phyloP scores from a whole-genome alignment of 2,113 vertebrate genomes.

The Sorex araneus region DNA sequence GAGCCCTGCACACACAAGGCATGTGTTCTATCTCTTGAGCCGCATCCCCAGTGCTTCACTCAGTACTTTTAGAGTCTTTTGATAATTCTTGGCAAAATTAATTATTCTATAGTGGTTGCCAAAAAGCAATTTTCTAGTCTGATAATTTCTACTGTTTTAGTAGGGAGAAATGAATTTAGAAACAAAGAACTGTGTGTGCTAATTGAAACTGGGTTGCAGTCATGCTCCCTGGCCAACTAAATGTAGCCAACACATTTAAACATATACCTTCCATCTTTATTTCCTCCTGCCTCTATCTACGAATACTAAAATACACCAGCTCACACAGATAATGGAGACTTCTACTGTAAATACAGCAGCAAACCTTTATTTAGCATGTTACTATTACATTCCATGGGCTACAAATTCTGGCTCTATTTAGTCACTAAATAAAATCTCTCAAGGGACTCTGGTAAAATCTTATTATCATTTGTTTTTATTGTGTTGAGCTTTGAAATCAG shows the following conservation, averaged over 20 bases:
- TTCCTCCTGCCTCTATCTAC: background rate
- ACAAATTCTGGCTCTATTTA: background rate
- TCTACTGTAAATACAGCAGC: no score
- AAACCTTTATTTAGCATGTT: no score
- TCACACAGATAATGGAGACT: background rate
- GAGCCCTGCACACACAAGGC: no score
- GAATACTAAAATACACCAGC: background rate
- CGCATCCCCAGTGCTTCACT: no score
- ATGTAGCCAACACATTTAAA: background rate
- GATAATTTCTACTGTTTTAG: no score
- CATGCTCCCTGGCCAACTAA: background rate
- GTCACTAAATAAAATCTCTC: no score
- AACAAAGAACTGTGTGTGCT: background rate
- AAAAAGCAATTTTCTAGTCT: constrained; percentile 4
- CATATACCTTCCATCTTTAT: background rate
- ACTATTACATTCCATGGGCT: no score
- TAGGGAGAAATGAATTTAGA: no score
- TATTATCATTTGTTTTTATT: no score
- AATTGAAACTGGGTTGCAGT: background rate
- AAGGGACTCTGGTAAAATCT: no score
- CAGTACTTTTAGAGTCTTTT: background rate
- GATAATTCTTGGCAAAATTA: constrained; percentile 47
- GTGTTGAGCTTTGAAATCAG: no score
- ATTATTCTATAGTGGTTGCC: background rate
- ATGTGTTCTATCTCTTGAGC: no score